Evolutionary conservation across 1,140 invertebrate species (phyloP), one percentile per base, ranked within the genome.

Genomic region (Drosophila kikkawai): DNA sequence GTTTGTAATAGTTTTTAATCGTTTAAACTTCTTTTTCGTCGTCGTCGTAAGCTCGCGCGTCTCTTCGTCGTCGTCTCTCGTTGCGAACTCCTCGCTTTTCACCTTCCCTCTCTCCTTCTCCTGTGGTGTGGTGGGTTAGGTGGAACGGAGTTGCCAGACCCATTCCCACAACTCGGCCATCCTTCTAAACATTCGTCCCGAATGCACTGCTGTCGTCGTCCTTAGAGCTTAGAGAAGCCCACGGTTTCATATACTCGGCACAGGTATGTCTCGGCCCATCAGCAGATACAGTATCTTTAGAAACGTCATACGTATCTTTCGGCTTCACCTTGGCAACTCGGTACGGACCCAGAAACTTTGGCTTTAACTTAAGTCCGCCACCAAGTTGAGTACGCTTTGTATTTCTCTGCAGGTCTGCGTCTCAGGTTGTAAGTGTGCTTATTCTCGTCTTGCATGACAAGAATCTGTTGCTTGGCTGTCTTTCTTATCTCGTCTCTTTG

Each of bases 101-200:
- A 32, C 32, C 32, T 32, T 7, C 7, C 32, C 4, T 7, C 7
- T 32, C 7, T 7, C 32, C 32, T 32, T 32, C 6, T 32, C 7
- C 32, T 32, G 32, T 1, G 7, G 1, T 32, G 32, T 32, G 32
- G 32, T 32, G 32, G 32, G 7, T 32, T 19, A 19, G 19, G 19
- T 19, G 19, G 19, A 19, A 19, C 19, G 19, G 19, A 19, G 19
- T 19, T 19, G 32, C 32, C 32, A 32, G 32, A 32, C 6, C 32
- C 32, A 32, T 32, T 51, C 48, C 59, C 34, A 50, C 45, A 61
- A 61, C 36, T 61, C 59, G 45, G 59, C 45, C 44, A 50, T 61
- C 17, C 32, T 61, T 36, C 15, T 61, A 37, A 48, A 13, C 57
- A 60, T 60, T 60, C 29, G 42, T 29, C 17, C 57, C n/a, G 11